phyloP scores from a whole-genome alignment of 1,140 invertebrate genomes.

The Metopolophium dirhodum region DNA sequence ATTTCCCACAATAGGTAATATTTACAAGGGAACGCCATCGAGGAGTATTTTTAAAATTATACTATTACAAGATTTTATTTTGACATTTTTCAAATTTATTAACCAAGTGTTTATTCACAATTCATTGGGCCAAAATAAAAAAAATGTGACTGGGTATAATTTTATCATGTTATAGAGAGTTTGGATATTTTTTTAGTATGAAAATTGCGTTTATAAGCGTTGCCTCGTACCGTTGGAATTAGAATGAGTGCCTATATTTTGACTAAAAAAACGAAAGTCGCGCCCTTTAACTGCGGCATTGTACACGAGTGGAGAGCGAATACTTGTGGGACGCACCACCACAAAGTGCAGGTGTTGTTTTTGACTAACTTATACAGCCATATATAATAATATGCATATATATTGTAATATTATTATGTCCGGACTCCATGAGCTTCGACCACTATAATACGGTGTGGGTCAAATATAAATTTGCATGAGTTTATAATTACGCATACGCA shows the following conservation, averaged over 20 bases:
- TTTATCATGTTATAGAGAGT: no score
- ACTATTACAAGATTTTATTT: background rate
- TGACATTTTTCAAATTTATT: background rate
- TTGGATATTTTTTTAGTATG: no score
- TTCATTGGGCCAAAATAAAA: background rate
- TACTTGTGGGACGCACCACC: background rate
- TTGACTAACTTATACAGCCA: background rate
- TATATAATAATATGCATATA: background rate
- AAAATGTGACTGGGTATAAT: background rate
- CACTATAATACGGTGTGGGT: background rate
- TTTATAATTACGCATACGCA: conserved; percentile 8
- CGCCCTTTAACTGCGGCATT: background rate
- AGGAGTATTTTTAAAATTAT: background rate
- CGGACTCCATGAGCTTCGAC: no score
- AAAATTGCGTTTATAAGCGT: no score
- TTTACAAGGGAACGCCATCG: background rate
- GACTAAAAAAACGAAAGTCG: background rate
- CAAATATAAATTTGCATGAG: background rate
- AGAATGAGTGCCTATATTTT: background rate
- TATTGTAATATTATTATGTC: background rate
- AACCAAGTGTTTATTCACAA: background rate
- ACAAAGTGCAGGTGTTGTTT: background rate
- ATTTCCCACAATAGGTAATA: background rate
- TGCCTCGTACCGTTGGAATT: background rate
- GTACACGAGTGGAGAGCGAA: background rate